These are phyloP conservation scores for Neotoma lepida DNA, from an alignment of 2,113 vertebrate genomes.

Conservation along the genomic window DNA sequence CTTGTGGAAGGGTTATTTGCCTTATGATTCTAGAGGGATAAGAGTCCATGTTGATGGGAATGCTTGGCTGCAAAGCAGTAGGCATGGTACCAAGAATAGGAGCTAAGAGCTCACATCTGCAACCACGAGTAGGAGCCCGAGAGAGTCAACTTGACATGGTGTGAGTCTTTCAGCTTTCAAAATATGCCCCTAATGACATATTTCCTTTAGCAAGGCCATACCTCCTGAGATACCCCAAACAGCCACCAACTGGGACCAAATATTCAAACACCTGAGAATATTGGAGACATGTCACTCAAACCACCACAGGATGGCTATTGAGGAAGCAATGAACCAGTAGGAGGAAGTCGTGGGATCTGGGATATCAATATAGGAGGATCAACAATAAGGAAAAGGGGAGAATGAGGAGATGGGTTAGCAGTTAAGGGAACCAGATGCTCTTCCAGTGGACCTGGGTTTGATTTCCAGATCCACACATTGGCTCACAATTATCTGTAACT, in stretches of 20 bases:
- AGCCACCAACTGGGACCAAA: neutral
- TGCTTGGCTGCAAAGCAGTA: neutral
- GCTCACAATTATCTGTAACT: neutral
- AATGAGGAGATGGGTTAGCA: neutral
- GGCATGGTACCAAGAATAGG: neutral
- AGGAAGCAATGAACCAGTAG: neutral
- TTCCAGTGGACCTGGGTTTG: neutral
- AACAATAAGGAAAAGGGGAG: neutral
- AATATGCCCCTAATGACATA: neutral
- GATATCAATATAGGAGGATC: neutral
- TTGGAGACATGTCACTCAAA: neutral
- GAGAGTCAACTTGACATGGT: neutral
- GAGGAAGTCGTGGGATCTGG: neutral
- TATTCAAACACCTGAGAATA: neutral
- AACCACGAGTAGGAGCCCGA: neutral
- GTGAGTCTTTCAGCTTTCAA: neutral
- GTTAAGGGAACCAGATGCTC: neutral
- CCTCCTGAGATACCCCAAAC: neutral
- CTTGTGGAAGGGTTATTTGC: too few species aligned
- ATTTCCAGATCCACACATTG: neutral
- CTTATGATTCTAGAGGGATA: too few species aligned
- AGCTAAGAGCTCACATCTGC: neutral
- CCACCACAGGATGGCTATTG: neutral
- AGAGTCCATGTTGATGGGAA: too few species aligned
- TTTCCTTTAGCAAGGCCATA: neutral